phyloP scores from a whole-genome alignment of 2,888 invertebrate species.

The Chalcis sispes region DNA sequence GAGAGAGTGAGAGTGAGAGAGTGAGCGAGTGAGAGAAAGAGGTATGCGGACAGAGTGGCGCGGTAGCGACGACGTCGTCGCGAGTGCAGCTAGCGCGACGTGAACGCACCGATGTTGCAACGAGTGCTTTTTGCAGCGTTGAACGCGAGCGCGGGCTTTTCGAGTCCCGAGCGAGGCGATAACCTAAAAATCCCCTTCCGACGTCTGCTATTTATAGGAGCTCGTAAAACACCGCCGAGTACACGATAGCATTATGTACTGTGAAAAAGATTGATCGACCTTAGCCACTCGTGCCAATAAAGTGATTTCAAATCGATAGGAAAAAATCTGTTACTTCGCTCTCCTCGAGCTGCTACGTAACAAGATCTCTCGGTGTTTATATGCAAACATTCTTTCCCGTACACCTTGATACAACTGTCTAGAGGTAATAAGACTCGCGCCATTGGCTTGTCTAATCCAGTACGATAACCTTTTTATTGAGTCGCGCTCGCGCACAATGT shows the following conservation, averaged over 20 bases:
- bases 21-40: not conserved
- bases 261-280: conserved; percentile 48
- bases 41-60: not conserved
- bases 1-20: not conserved
- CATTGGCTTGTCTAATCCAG: no score
- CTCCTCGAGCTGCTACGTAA: not conserved
- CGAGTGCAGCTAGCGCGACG: conserved; percentile 28
- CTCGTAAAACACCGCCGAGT: conserved; percentile 37
- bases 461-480: no score
- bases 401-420: no score
- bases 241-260: conserved; percentile 36
- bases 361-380: not conserved
- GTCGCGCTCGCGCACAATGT: no score
- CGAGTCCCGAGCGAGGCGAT: not conserved
- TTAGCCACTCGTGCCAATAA: conserved; percentile 20
- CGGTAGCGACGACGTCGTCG: not conserved
- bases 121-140: conserved; percentile 32
- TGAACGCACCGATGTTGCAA: conserved; percentile 45
- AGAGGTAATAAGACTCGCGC: no score
- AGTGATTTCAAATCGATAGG: not conserved
- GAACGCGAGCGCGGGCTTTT: conserved; percentile 8
- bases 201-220: conserved; percentile 28
- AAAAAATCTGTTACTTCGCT: not conserved
- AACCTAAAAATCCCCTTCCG: conserved; percentile 30
- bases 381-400: no score